Base-by-base conservation (phyloP, 2,888 invertebrate genomes). In the Drosophila neonasuta region DNA sequence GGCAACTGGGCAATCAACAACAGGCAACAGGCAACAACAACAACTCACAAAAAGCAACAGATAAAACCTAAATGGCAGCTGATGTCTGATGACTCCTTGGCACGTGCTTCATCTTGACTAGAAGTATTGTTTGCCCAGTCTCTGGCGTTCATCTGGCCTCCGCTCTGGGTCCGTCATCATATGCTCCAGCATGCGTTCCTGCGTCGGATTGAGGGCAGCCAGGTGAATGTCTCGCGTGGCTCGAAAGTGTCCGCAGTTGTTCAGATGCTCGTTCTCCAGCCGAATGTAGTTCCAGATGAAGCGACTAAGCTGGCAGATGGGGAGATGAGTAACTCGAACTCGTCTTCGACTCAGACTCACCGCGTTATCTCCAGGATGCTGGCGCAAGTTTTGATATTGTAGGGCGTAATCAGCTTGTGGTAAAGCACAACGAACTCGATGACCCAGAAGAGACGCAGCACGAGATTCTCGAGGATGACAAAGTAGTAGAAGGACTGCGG, bases 211-310 rank as follows among this genome's bases (percentile, higher is more conserved):
- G 52, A 97, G 93, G 0, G 97, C 97, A 44, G 97, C 97, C 49
- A 98, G 95, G 0, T 96, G 96, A 70, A 99, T 99, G 91, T 99
- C 99, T 4, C 99, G 92, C 0, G 99, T 99, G 2, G 99, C 99
- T 81, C 99, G 93, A 92, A 99, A 99, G 92, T 96, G 95, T 89
- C 99, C 99, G 91, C 98, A 99, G 92, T 99, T 99, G 92, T 99
- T 99, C 49, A 99, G 92, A 90, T 99, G 99, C 90, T 99, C 99
- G 92, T 99, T 99, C 92, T 99, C 99, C 86, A 99, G 91, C 0
- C 99, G 98, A 92, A 99, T 97, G 92, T 97, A 99, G 91, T 99
- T 99, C 99, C 99, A 99, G 46, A 99, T 94, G 92, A 99, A 99
- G 63, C 99, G 94, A 89, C 96, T 87, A 44, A 11, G 13, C 10